Evolutionary conservation across 1,140 invertebrate species (phyloP).

Genomic region (Prorops nasuta): DNA sequence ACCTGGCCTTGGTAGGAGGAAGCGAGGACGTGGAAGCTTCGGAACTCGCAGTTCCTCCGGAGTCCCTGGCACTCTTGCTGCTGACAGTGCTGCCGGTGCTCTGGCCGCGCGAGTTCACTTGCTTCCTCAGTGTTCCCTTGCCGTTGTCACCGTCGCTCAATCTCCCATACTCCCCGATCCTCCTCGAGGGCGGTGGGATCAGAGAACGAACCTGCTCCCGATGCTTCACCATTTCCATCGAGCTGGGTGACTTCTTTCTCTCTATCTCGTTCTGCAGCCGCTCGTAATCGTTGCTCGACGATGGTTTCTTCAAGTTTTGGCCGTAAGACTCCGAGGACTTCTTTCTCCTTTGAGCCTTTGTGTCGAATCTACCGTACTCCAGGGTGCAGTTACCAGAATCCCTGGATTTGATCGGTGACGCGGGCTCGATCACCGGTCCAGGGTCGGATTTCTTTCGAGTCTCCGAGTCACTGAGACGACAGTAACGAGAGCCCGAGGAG

Average conservation of each 20-base stretch:
- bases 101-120: conserved; percentile 40
- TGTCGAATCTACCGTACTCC: conserved; percentile 47
- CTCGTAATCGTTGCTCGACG: conserved; percentile 44
- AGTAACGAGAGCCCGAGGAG: conserved; percentile 58
- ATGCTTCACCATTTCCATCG: conserved; percentile 41
- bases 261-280: conserved; percentile 35
- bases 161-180: conserved; percentile 61
- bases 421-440: conserved; percentile 39
- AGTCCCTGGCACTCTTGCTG: conserved; percentile 54
- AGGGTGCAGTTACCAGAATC: conserved; percentile 46
- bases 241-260: conserved; percentile 35
- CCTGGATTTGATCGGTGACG: conserved; percentile 24
- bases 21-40: conserved; percentile 61
- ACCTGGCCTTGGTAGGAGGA: conserved; percentile 57
- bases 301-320: conserved; percentile 36
- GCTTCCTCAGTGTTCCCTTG: conserved; percentile 43
- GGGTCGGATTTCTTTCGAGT: conserved; percentile 48
- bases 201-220: conserved; percentile 60
- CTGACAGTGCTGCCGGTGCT: conserved; percentile 56
- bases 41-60: conserved; percentile 57
- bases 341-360: conserved; percentile 52
- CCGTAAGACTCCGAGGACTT: conserved; percentile 58
- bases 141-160: conserved; percentile 57
- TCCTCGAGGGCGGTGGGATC: conserved; percentile 58
- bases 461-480: conserved; percentile 61